These are phyloP conservation scores for Murina feae DNA, from an alignment of 2,113 vertebrate species.

Conservation along the genomic window DNA sequence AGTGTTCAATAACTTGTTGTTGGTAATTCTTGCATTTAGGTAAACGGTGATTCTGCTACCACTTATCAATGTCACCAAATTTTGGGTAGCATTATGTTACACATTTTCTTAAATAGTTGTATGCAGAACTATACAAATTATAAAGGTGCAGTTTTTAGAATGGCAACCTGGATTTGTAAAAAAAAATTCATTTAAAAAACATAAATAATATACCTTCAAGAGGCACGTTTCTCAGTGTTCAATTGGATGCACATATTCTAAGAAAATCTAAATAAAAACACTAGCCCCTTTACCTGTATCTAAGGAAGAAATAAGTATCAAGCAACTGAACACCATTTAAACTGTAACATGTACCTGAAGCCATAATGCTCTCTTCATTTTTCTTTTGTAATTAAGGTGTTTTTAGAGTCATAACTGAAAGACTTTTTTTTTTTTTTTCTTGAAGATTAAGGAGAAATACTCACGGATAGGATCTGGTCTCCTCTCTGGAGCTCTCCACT, in stretches of 20 bases:
- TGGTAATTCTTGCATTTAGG: background rate
- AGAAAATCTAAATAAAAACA: background rate
- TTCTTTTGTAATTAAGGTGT: background rate
- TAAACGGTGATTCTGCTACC: background rate
- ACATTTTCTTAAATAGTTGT: background rate
- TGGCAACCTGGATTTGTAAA: background rate
- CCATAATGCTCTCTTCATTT: background rate
- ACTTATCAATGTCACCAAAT: background rate
- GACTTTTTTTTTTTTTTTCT: background rate
- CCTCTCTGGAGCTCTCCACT: constrained; percentile 95
- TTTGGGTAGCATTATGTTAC: background rate
- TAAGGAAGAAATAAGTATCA: background rate
- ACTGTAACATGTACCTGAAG: background rate
- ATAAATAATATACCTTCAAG: background rate
- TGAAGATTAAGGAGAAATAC: constrained; percentile 67
- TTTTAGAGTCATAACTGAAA: background rate
- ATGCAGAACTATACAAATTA: background rate
- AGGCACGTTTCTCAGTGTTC: background rate
- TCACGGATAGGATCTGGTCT: constrained; percentile 96
- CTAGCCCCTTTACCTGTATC: background rate
- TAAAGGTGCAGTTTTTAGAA: background rate
- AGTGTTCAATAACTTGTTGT: background rate
- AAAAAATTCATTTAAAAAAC: background rate
- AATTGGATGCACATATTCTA: background rate
- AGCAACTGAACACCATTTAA: background rate